These are phyloP conservation scores for Mesorhabditis belari DNA, from an alignment of 2,888 invertebrate species.

Conservation along the genomic window DNA sequence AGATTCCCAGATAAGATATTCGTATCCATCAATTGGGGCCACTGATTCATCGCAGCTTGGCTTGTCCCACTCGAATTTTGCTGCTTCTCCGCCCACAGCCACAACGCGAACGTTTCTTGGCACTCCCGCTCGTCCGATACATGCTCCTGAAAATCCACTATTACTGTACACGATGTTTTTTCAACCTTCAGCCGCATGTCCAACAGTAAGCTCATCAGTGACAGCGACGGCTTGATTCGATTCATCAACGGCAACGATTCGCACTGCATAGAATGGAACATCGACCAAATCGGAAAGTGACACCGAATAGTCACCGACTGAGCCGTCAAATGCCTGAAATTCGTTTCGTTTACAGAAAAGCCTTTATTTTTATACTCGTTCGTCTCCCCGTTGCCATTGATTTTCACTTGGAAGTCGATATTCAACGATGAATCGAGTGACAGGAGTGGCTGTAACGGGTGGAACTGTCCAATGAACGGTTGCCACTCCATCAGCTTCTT, in stretches of 20 bases:
- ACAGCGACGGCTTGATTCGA: slow-evolving; percentile 35
- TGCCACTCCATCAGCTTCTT: slow-evolving; percentile 31
- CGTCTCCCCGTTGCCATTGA: slow-evolving; percentile 23
- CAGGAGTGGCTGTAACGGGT: slow-evolving; percentile 10
- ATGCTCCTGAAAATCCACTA: neutral
- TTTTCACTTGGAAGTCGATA: slow-evolving; percentile 50
- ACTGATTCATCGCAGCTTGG: slow-evolving; percentile 46
- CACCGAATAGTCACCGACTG: slow-evolving; percentile 28
- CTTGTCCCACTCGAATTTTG: slow-evolving; percentile 26
- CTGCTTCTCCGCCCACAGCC: slow-evolving; percentile 12
- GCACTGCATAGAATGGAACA: slow-evolving; percentile 39
- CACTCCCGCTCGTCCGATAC: neutral
- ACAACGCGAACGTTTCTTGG: slow-evolving; percentile 13
- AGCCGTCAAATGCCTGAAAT: slow-evolving; percentile 11
- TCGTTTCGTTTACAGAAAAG: neutral
- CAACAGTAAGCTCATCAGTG: slow-evolving; percentile 46
- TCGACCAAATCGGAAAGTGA: slow-evolving; percentile 27
- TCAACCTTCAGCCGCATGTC: slow-evolving; percentile 25
- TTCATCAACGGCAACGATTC: slow-evolving; percentile 35
- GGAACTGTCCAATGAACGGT: slow-evolving; percentile 49
- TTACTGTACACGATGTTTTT: neutral
- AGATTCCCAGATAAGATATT: slow-evolving; percentile 41
- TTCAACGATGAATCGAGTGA: slow-evolving; percentile 46
- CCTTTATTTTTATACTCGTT: slow-evolving; percentile 1
- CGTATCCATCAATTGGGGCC: slow-evolving; percentile 50